Evolutionary conservation across 2,888 invertebrate species (phyloP), one percentile per base, ranked within the genome.

Genomic region (Caenorhabditis doughertyi): DNA sequence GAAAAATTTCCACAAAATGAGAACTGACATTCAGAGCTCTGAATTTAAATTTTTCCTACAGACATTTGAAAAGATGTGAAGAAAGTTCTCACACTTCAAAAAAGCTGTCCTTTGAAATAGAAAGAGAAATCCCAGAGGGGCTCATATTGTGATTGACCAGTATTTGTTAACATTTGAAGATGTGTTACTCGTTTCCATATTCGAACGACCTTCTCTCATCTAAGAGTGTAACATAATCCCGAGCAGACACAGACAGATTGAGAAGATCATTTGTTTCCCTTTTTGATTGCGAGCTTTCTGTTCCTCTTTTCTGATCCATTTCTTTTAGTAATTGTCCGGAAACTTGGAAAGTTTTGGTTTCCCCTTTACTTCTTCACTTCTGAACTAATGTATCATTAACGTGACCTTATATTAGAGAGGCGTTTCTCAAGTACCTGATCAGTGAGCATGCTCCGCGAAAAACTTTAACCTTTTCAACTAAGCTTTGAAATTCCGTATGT

Each of bases 191-290:
- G 47, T 47, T 39, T 68, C 55, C 47, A 42, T 67, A 29, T 47
- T 58, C 60, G 58, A 76, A 76, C 67, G 49, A 25, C 47, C 49
- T 70, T n/a, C 55, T 16, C 21, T 21, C 25, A n/a, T 51, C 35
- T 56, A 29, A 27, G 51, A 27, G 68, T 53, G 76, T 60, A 76
- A 76, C 68, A 67, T 76, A 76, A 76, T 76, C 76, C 76, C 67
- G 56, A 60, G 21, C 71, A 49, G 55, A 62, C n/a, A n/a, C n/a
- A n/a, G 32, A 73, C 72, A 74, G 74, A 68, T 76, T 67, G 60
- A 68, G 65, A 29, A 65, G 76, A 76, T 68, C 76, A 76, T 76
- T 76, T 68, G 76, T 60, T 68, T 68, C 32, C 47, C 44, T 47
- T 60, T 68, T 68, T 44, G 58, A 35, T 25, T 53, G 42, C 5